Base-by-base conservation (phyloP, 2,113 vertebrate species). In the Apteryx mantelli region DNA sequence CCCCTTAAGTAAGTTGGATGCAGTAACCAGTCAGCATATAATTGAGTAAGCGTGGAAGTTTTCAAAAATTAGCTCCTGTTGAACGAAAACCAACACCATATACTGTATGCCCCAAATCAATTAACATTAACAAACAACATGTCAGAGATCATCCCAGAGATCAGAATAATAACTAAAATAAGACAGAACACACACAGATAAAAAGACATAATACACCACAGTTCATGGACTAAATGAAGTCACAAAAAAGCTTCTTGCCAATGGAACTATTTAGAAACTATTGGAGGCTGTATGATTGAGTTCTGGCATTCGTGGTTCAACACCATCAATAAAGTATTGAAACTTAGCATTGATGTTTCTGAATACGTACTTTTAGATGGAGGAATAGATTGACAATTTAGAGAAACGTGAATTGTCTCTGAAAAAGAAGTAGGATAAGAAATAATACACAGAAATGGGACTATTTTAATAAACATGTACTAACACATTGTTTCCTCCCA, bases 141-240 rank as follows among this genome's bases (percentile, higher is more conserved):
- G 85, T 88, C 95, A 96, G 89, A 91, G 91, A 95, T 87, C 83
- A 94, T 86, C 91, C 77, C 69, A 64, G 81, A 82, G 95, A 96
- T 86, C 6, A 13, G 95, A 89, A 95, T 93, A 94, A 95, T 88
- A 82, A 93, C 95, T 94, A 96, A 96, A 97, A 95, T 95, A 96
- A 97, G 96, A 95, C 87, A 88, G 95, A 95, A 90, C 92, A 94
- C 13, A 94, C 13, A 16, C 88, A 93, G 85, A 96, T 77, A 71
- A 96, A 75, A 85, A 94, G 92, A 96, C 93, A 88, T 96, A 95
- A 97, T 96, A 94, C 90, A 95, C 85, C 91, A 95, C 87, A 91
- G 93, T 95, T 38, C 95, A 97, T 90, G 92, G 88, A 93, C 95
- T 94, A 92, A 94, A 94, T 95, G 95, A 97, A 97, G 95, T 95